Evolutionary conservation across 2,113 vertebrate genomes (phyloP), one percentile per base, ranked within the genome.

Genomic region (Recurvirostra avosetta): DNA sequence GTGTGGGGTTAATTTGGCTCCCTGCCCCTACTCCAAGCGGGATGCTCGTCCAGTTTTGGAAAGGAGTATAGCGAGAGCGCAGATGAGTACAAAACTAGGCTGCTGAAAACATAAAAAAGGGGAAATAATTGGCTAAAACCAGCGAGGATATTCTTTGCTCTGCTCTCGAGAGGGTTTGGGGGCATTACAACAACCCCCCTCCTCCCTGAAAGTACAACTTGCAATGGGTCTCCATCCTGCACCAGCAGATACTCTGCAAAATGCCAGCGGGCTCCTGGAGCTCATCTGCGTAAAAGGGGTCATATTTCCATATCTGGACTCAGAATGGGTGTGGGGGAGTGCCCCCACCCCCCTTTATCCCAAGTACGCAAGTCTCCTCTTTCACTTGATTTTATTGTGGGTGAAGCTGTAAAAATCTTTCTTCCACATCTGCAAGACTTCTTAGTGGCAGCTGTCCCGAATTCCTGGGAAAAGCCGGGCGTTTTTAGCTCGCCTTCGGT

Each of bases 401-500:
- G 50, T 11, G 9, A 70, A 88, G 86, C 85, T 92, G 83, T 97
- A 88, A 94, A 95, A 92, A 80, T 86, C 95, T 95, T 66, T 45
- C 55, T 96, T 95, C 83, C 92, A 94, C 91, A 97, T 97, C 96
- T 98, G 94, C 90, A 72, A 94, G 90, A 10, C 43, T 96, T 96
- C 77, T 91, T 82, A 83, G 58, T 86, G 77, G 91, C 93, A 92
- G 87, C 89, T 95, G 92, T 92, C 95, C 87, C 10, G 0, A 58
- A 96, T 97, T 90, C 92, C 96, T 92, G 71, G 93, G 97, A 88
- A 95, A 96, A 96, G 94, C 71, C 90, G 71, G 76, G 75, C 20
- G 9, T 72, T 90, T 95, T 81, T 56, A 68, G 53, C 85, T 88
- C 45, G 71, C 86, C 36, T 82, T 36, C 1, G 3, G 58, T 91